Evolutionary conservation across 2,113 vertebrate species (phyloP).

Genomic region (Ammodytes dubius): DNA sequence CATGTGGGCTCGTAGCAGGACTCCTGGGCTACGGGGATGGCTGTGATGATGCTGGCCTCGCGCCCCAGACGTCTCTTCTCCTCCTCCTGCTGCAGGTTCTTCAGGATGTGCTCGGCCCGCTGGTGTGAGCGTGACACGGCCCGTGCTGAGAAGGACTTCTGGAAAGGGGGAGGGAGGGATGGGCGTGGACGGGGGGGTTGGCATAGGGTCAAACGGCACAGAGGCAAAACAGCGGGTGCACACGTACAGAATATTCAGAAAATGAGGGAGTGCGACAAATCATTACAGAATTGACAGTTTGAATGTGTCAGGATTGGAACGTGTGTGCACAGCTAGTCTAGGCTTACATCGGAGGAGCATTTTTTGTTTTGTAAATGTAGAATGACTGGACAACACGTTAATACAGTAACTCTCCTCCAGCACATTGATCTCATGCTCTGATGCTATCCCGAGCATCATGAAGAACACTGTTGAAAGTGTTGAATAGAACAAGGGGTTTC

Average conservation of each 20-base stretch:
- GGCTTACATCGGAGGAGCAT: conserved; percentile 54
- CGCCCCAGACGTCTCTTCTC: conserved; percentile 95
- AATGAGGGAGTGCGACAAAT: conserved; percentile 21
- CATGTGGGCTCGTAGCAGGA: conserved; percentile 97
- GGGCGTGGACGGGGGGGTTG: neutral
- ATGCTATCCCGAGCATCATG: conserved; percentile 46
- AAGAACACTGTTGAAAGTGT: conserved; percentile 37
- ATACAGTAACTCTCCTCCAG: conserved; percentile 80
- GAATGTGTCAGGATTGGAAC: conserved; percentile 20
- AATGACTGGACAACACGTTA: conserved; percentile 64
- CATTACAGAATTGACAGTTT: conserved; percentile 3
- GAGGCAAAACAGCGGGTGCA: conserved; percentile 5
- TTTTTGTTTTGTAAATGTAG: conserved; percentile 35
- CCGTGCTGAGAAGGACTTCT: conserved; percentile 98
- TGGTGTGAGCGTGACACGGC: conserved; percentile 98
- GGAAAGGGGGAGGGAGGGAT: neutral
- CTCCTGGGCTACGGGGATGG: conserved; percentile 97
- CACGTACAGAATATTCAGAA: conserved; percentile 12
- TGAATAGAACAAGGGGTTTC: conserved; percentile 34
- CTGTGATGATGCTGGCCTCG: conserved; percentile 98
- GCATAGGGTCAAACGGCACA: conserved; percentile 20
- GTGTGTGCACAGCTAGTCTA: conserved; percentile 51
- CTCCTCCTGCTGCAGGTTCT: conserved; percentile 98
- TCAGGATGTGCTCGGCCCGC: conserved; percentile 97
- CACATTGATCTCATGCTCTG: conserved; percentile 54